Base-by-base conservation (phyloP, 2,888 invertebrate genomes). In the Melieria omissa region DNA sequence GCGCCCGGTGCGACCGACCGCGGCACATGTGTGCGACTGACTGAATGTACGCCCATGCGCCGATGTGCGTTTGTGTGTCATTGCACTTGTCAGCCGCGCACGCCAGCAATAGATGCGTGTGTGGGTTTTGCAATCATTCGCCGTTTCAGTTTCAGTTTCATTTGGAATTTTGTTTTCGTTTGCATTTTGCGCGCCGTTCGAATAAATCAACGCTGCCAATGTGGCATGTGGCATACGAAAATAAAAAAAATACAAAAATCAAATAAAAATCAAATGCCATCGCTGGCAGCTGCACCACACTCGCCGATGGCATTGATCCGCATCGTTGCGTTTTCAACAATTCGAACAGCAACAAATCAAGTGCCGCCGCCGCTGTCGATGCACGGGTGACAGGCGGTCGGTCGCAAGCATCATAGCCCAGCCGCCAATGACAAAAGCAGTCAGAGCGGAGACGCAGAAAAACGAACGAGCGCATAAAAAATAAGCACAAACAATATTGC, bases 61-160 rank as follows among this genome's bases (percentile, higher is more conserved):
- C 41, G 55, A 66, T 67, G 52, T 65, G 42, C 47, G 47, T 57
- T n/a, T 63, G 7, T 70, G 65, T 73, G 54, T 66, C 58, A 57
- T 46, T 62, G 62, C 60, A 61, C 42, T 61, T 54, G 58, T 57
- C 61, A 68, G 5, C 14, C 44, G 42, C 64, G 49, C 45, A 12
- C 44, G n/a, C 12, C 45, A 10, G 45, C 47, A 69, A 16, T n/a
- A 42, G 9, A 14, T 12, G n/a, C 52, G 61, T 62, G 1, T 73
- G 64, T 63, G 55, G 55, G 47, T 71, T 64, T 70, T 70, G 69
- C 69, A 69, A 69, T 69, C 61, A 63, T 60, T 67, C 42, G 29
- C 29, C 29, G 42, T 67, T 67, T 47, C 60, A 67, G 67, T 69
- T 69, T 69, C 69, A 62, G 62, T 69, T 69, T 69, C 69, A 69